phyloP scores from a whole-genome alignment of 2,113 vertebrate species.

The Catharus bicknelli region DNA sequence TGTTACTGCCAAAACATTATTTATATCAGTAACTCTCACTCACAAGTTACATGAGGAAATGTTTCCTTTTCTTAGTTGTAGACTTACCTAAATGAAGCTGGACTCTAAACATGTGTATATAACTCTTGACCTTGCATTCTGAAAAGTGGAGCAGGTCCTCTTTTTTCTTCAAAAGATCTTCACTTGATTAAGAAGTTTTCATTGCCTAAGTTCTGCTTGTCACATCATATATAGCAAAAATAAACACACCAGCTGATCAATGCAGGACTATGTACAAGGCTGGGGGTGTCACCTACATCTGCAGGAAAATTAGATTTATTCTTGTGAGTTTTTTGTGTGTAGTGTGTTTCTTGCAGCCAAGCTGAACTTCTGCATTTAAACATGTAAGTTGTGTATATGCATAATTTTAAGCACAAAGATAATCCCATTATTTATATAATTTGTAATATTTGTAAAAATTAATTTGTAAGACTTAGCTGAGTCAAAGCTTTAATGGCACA shows the following conservation, averaged over 20 bases:
- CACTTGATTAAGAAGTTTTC: constrained; percentile 52
- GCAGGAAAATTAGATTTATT: constrained; percentile 11
- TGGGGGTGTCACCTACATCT: neutral
- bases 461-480: neutral
- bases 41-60: neutral
- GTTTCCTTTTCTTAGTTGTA: constrained; percentile 39
- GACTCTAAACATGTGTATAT: constrained; percentile 3
- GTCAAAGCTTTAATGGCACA: neutral
- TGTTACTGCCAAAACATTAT: neutral
- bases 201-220: constrained; percentile 38
- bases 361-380: constrained; percentile 1
- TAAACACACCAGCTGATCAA: constrained; percentile 44
- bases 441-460: neutral
- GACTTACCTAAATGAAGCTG: constrained; percentile 24
- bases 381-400: fast-evolving
- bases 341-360: neutral
- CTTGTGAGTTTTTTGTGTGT: neutral
- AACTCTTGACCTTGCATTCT: constrained; percentile 53
- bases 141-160: neutral
- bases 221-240: constrained; percentile 34
- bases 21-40: constrained; percentile 26
- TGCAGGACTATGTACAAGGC: constrained; percentile 11
- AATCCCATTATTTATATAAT: neutral
- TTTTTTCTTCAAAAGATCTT: constrained; percentile 21
- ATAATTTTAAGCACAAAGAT: neutral